Conservation (phyloP, 1,140 invertebrate species). For the Saccostrea echinata region DNA sequence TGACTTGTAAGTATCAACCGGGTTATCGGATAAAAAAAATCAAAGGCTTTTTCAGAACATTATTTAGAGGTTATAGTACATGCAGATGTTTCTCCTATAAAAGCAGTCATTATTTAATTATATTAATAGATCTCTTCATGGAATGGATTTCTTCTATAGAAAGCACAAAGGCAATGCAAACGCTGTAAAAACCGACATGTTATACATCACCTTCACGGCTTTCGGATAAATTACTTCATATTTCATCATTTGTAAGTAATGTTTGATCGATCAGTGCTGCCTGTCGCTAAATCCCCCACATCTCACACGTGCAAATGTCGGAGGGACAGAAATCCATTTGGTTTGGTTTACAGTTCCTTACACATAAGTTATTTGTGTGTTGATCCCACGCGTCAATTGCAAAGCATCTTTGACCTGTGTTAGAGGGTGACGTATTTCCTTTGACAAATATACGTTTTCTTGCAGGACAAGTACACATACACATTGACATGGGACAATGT, state of each 20-base stretch:
- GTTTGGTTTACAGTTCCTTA: background rate
- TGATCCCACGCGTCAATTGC: conserved; percentile 35
- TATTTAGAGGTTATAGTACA: too few relatives aligned
- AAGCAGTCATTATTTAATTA: too few relatives aligned
- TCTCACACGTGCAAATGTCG: conserved; percentile 35
- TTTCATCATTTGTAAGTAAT: background rate
- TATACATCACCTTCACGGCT: background rate
- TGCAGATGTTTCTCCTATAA: too few relatives aligned
- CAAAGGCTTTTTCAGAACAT: too few relatives aligned
- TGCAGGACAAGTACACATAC: conserved; percentile 59
- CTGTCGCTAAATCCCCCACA: conserved; percentile 10
- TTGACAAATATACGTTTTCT: background rate
- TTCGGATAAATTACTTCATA: background rate
- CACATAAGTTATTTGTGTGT: conserved; percentile 15
- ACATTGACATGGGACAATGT: conserved; percentile 58
- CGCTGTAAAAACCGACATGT: background rate
- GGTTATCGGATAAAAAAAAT: too few relatives aligned
- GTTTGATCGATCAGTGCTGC: background rate
- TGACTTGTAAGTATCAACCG: too few relatives aligned
- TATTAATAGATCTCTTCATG: background rate
- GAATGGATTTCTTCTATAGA: conserved; percentile 11
- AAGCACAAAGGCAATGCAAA: background rate
- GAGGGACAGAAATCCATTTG: conserved; percentile 28
- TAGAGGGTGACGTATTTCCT: background rate
- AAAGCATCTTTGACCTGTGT: background rate